Evolutionary conservation across 2,113 vertebrate genomes (phyloP), one percentile per base, ranked within the genome.

Genomic region (Junco hyemalis): DNA sequence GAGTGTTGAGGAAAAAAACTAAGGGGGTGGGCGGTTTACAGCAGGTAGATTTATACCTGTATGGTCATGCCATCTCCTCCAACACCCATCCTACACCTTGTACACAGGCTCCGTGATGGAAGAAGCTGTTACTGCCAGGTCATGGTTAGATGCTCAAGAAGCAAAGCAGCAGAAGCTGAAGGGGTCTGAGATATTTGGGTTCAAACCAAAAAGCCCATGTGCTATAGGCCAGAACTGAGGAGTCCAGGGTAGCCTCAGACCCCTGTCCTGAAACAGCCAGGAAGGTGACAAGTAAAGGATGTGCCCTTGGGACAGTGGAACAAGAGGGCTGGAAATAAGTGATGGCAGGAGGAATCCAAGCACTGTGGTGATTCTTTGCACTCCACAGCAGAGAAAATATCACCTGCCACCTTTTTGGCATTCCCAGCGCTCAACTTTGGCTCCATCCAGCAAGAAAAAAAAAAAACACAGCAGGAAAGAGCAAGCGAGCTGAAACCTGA

Each of bases 401-500:
- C 95, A 93, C 63, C 88, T 95, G 86, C 73, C 93, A 89, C 60
- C 80, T 93, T 81, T 81, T 73, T 38, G 65, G 72, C 91, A 82
- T 88, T 86, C 86, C 53, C 70, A 79, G 48, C 0, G 1, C 69
- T 95, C 81, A 79, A 89, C 80, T 85, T 81, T 44, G 92, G 81
- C 66, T 96, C 66, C 77, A 93, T 61, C 45, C 61, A 87, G 86
- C 76, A 96, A 89, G 89, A 68, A 71, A 95, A 57, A 50, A 60
- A 36, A 50, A 61, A 91, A 86, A 82, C 40, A 28, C 57, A 86
- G 68, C 90, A 88, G 86, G 81, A 88, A 92, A 86, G 91, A 92
- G 91, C 6, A 6, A 92, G 82, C 10, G 14, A 73, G 92, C 91
- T 96, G 97, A 98, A 98, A 98, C 83, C 95, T 56, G 95, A 98